A percentile compares a stretch with the other conserved stretches of the same genome.
These are phyloP conservation scores for Phorcus lineatus DNA, from an alignment of 2,888 invertebrate species.

Conservation along the genomic window DNA sequence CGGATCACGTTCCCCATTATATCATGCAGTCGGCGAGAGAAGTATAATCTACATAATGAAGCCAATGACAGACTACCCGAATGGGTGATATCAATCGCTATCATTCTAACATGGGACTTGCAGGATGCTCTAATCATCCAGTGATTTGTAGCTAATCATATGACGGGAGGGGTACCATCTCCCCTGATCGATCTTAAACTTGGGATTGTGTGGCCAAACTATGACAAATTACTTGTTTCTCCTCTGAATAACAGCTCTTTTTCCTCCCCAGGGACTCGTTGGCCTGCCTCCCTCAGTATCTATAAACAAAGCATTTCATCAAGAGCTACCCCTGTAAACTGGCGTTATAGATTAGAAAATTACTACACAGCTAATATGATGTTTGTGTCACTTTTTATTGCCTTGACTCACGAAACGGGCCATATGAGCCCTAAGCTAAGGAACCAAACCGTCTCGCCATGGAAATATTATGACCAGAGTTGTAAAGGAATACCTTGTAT, in stretches of 20 bases:
- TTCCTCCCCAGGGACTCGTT: not conserved
- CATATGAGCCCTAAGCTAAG: not conserved
- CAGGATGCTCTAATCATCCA: too few species aligned
- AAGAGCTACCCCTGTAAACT: not conserved
- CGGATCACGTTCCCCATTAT: too few species aligned
- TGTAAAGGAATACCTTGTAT: not conserved
- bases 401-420: not conserved
- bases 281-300: not conserved
- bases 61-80: too few species aligned
- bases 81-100: too few species aligned
- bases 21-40: too few species aligned
- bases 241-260: not conserved
- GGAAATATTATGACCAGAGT: not conserved
- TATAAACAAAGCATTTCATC: conserved; percentile 13
- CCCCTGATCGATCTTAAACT: not conserved
- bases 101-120: too few species aligned
- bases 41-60: too few species aligned
- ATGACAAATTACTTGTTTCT: not conserved
- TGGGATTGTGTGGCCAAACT: not conserved
- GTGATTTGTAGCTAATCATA: too few species aligned
- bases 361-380: not conserved
- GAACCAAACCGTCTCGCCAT: not conserved
- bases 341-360: conserved; percentile 5
- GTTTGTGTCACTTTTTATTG: not conserved
- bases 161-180: too few species aligned